A percentile compares a stretch with the other conserved stretches of the same genome.
These are phyloP conservation scores for Agrilus planipennis DNA, from an alignment of 1,140 invertebrate species.

Conservation along the genomic window DNA sequence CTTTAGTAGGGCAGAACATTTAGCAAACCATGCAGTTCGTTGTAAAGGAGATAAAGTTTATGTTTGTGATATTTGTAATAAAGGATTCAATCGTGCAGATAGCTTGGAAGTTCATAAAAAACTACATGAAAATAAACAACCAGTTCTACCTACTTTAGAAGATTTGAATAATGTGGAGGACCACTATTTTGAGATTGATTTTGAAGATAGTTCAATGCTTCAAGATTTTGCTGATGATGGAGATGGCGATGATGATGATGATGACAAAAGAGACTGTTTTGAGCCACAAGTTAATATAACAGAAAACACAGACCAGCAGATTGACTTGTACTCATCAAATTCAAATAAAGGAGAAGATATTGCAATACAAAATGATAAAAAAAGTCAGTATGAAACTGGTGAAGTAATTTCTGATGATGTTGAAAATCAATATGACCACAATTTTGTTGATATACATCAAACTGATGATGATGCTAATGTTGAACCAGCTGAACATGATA, in stretches of 20 bases:
- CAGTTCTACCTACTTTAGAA: slow-evolving; percentile 26
- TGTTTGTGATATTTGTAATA: slow-evolving; percentile 38
- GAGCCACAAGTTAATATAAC: slow-evolving; percentile 27
- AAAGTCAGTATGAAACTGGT: too few species aligned
- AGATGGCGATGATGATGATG: slow-evolving; percentile 4
- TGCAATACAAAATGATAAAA: too few species aligned
- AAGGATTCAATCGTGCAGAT: slow-evolving; percentile 29
- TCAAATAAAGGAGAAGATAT: too few species aligned
- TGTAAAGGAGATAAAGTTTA: slow-evolving; percentile 33
- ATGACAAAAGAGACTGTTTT: slow-evolving; percentile 23
- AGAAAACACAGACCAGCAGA: slow-evolving; percentile 13
- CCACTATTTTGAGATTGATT: slow-evolving; percentile 29
- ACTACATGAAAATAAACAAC: slow-evolving; percentile 23
- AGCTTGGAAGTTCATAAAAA: slow-evolving; percentile 29
- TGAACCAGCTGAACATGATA: background rate
- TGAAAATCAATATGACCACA: too few species aligned
- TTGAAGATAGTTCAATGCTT: slow-evolving; percentile 17
- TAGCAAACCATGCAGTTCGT: slow-evolving; percentile 33
- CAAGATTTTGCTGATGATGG: slow-evolving; percentile 12
- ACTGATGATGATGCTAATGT: too few species aligned
- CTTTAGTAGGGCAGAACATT: slow-evolving; percentile 38
- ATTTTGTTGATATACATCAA: too few species aligned
- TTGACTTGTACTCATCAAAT: slow-evolving; percentile 1
- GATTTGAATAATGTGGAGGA: slow-evolving; percentile 30
- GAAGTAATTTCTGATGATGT: too few species aligned